Evolutionary conservation across 2,888 invertebrate genomes (phyloP).

Genomic region (Alentia gelatinosa): DNA sequence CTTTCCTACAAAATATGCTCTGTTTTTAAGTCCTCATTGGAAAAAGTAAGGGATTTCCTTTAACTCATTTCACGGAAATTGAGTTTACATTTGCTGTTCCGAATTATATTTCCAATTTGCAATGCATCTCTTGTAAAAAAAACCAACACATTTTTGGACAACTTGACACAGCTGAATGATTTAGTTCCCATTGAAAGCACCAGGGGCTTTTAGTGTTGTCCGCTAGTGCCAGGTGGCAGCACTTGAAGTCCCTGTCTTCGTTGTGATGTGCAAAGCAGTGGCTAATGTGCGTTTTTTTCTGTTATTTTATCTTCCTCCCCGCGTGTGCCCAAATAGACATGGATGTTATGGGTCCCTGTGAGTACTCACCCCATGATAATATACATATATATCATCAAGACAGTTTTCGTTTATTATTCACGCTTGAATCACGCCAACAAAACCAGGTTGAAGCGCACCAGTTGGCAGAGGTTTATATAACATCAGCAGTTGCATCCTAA

Average conservation of each 20-base stretch:
- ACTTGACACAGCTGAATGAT: background rate
- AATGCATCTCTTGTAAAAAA: background rate
- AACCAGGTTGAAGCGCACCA: background rate
- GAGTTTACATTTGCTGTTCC: background rate
- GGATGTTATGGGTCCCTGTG: slow-evolving; percentile 77
- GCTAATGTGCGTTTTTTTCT: slow-evolving; percentile 28
- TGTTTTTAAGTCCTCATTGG: background rate
- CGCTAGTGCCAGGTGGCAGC: background rate
- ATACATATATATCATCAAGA: background rate
- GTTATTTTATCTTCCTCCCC: slow-evolving; percentile 43
- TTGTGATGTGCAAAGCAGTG: slow-evolving; percentile 18
- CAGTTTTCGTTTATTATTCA: background rate
- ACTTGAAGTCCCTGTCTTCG: background rate
- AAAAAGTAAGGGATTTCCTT: background rate
- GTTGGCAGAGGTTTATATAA: background rate
- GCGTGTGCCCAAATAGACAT: slow-evolving; percentile 69
- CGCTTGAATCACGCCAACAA: background rate
- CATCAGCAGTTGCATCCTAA: background rate
- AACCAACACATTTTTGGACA: background rate
- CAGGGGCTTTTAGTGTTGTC: background rate
- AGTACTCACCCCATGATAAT: slow-evolving; percentile 67
- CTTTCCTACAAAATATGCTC: background rate
- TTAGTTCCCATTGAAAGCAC: background rate
- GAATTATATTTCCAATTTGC: background rate
- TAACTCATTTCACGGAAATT: background rate